Evolutionary conservation across 2,888 invertebrate genomes (phyloP), one percentile per base, ranked within the genome.

Genomic region (Melanophora roralis): DNA sequence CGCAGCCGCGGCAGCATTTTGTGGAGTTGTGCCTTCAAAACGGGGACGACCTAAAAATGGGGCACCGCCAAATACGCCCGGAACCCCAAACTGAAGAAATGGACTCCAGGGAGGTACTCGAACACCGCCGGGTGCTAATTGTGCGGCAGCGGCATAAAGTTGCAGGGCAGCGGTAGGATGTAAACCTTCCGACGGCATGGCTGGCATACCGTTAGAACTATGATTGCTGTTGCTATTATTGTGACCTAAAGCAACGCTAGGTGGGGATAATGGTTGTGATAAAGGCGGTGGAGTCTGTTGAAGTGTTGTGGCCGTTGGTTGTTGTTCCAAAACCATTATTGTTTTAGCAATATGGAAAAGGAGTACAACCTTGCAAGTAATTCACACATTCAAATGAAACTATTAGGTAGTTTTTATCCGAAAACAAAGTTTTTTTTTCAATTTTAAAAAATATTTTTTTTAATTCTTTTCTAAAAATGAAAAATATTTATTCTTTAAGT

Each of bases 121-220:
- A 16, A 88, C 88, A 8, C 89, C 89, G 81, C 88, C 88, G 57
- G 88, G 88, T 40, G 88, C 89, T 82, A 89, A 71, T 78, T 89
- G 88, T 19, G 89, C 89, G 68, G 89, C 89, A 49, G 89, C 89
- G 23, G 89, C 89, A 74, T 89, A 89, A 5, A 89, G 83, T 82
- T 89, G 89, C 69, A 89, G 81, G 32, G 89, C 89, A 57, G 89
- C 88, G 73, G 89, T 89, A 62, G 89, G 89, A 84, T 89, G 89
- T 64, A 89, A 82, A 40, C 88, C 87, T 83, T 89, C 89, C 86
- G 89, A 87, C 83, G 85, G 84, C 84, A 88, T 87, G 84, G 73
- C 68, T 1, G 74, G 76, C 62, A 71, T 57, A 78, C 69, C 71
- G 69, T 69, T 64, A 5, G 76, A 11, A 47, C 57, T 77, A 45